phyloP scores from a whole-genome alignment of 37 sponge, comb jelly and placozoan genomes.

The Spongia lamella region DNA sequence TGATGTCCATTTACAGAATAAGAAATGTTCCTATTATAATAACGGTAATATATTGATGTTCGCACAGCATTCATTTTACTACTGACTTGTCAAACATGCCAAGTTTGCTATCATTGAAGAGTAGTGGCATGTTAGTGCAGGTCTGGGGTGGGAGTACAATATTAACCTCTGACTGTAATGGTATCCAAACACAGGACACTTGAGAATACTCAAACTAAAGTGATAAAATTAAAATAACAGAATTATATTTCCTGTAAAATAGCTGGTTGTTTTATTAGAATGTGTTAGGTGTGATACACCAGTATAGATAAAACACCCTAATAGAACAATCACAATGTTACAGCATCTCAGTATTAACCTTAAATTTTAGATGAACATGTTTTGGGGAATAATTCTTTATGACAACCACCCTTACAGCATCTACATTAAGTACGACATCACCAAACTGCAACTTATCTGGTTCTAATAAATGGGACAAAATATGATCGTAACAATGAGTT shows the following conservation, averaged over 20 bases:
- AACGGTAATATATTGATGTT: slow-evolving; percentile 1
- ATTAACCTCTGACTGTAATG: neutral
- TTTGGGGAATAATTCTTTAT: slow-evolving; percentile 23
- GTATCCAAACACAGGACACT: too few relatives aligned
- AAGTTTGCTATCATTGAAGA: neutral
- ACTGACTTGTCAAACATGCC: slow-evolving; percentile 30
- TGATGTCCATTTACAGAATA: slow-evolving; percentile 53
- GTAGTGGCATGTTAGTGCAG: neutral
- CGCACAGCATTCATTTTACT: neutral
- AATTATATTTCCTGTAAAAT: too few relatives aligned
- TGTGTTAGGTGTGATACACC: too few relatives aligned
- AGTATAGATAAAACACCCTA: too few relatives aligned
- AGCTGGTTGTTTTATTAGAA: too few relatives aligned
- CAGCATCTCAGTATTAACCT: slow-evolving; percentile 19
- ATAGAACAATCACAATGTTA: neutral
- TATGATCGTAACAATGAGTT: too few relatives aligned
- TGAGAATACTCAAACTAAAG: too few relatives aligned
- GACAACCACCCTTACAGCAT: neutral
- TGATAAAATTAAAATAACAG: too few relatives aligned
- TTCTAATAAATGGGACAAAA: slow-evolving; percentile 12
- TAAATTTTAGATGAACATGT: slow-evolving; percentile 25
- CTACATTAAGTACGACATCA: slow-evolving; percentile 9
- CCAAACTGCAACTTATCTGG: slow-evolving; percentile 44
- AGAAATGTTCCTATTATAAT: slow-evolving; percentile 40
- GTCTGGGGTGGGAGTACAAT: slow-evolving; percentile 13